Conservation (phyloP, 2,797 vertebrate species). For the Microhierax caerulescens region DNA sequence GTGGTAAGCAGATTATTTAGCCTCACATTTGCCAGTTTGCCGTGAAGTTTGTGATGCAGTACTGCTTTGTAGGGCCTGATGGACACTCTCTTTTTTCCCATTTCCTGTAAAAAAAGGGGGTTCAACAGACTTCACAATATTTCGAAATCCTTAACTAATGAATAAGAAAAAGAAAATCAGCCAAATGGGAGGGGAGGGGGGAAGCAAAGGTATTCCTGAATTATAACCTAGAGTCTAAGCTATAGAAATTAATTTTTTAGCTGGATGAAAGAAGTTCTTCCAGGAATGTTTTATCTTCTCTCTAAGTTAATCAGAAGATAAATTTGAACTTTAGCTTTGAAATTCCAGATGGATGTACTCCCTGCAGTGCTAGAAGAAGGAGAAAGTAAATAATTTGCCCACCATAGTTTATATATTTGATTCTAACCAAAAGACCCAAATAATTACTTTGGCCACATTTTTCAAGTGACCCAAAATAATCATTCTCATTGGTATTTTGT, state of each 20-base stretch:
- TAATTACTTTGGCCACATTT: neutral
- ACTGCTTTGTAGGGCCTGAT: neutral
- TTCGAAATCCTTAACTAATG: neutral
- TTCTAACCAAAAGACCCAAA: neutral
- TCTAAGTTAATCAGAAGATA: neutral
- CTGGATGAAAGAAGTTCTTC: neutral
- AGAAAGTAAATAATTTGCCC: neutral
- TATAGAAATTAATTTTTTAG: neutral
- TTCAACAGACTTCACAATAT: neutral
- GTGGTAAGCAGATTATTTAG: neutral
- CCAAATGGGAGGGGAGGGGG: neutral
- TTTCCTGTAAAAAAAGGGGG: neutral
- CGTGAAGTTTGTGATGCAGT: neutral
- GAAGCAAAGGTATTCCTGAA: neutral
- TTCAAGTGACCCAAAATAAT: neutral
- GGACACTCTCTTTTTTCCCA: neutral
- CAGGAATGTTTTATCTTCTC: neutral
- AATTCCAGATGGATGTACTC: neutral
- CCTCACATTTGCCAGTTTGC: neutral
- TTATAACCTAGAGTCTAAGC: neutral
- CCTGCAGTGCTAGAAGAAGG: neutral
- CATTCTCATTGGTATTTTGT: neutral
- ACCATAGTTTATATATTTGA: neutral
- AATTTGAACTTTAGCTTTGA: neutral
- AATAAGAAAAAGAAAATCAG: neutral